phyloP scores from a whole-genome alignment of 2,797 vertebrate genomes.

The Limnodromus scolopaceus region DNA sequence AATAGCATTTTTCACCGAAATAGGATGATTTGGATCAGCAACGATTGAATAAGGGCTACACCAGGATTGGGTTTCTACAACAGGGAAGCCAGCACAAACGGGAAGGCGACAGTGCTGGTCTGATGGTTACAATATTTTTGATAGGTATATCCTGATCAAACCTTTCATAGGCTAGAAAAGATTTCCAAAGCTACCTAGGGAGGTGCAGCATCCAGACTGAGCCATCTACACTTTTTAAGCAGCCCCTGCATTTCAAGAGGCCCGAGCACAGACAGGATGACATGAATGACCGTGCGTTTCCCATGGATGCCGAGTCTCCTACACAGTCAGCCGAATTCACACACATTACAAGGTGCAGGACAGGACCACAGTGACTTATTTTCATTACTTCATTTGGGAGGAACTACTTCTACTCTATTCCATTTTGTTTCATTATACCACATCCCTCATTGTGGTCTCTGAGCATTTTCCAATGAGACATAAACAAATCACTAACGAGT shows the following conservation, averaged over 20 bases:
- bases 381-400: constrained; percentile 48
- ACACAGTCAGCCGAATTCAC: neutral
- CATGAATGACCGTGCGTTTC: neutral
- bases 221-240: neutral
- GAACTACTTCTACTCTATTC: neutral
- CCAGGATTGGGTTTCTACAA: neutral
- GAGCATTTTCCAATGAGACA: constrained; percentile 56
- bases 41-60: neutral
- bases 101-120: neutral
- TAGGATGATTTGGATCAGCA: neutral
- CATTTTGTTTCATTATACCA: neutral
- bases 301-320: neutral
- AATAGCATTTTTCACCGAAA: neutral
- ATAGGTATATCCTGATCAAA: neutral
- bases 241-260: neutral
- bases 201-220: neutral
- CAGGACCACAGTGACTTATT: neutral
- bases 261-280: neutral
- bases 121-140: neutral
- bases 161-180: neutral
- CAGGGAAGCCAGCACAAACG: neutral
- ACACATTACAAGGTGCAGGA: neutral
- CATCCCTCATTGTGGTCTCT: neutral
- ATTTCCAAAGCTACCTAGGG: neutral
- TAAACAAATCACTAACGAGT: constrained; percentile 47